Evolutionary conservation across 2,797 vertebrate species (phyloP).

Genomic region (Bradypodion pumilum): DNA sequence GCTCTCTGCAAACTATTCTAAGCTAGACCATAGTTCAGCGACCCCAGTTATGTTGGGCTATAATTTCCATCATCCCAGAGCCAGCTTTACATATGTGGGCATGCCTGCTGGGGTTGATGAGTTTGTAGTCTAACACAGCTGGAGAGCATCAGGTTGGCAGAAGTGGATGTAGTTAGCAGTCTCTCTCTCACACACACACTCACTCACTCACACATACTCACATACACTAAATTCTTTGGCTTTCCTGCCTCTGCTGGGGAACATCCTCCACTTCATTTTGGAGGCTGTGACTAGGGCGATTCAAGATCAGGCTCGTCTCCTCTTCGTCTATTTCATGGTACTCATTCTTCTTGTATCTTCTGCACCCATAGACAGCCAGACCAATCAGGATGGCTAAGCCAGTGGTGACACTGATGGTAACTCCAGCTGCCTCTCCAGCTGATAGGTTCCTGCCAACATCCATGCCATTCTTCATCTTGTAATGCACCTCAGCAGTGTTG

Average conservation of each 20-base stretch:
- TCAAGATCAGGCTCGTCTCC: background rate
- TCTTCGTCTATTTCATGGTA: background rate
- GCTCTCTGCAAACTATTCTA: background rate
- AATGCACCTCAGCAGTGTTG: constrained; percentile 68
- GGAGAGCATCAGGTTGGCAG: background rate
- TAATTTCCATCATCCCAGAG: background rate
- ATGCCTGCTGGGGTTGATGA: background rate
- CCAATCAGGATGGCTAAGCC: constrained; percentile 51
- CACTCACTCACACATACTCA: background rate
- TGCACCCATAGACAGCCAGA: constrained; percentile 35
- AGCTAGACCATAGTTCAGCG: background rate
- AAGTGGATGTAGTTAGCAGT: background rate
- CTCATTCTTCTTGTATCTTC: constrained; percentile 53
- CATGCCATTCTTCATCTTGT: constrained; percentile 31
- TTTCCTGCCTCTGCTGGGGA: background rate
- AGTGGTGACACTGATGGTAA: constrained; percentile 23
- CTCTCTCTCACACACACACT: background rate
- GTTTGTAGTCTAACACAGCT: background rate
- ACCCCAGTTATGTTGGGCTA: background rate
- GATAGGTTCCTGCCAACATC: constrained; percentile 57
- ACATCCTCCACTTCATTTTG: background rate
- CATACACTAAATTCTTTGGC: constrained; percentile 25
- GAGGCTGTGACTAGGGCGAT: rapidly evolving
- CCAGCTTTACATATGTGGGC: background rate
- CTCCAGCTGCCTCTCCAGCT: constrained; percentile 43